Percentiles rank a stretch among this genome's conserved stretches.
phyloP scores from a whole-genome alignment of 30 jellyfish, hydroid and myxozoan genomes.

The Cassiopea andromeda region DNA sequence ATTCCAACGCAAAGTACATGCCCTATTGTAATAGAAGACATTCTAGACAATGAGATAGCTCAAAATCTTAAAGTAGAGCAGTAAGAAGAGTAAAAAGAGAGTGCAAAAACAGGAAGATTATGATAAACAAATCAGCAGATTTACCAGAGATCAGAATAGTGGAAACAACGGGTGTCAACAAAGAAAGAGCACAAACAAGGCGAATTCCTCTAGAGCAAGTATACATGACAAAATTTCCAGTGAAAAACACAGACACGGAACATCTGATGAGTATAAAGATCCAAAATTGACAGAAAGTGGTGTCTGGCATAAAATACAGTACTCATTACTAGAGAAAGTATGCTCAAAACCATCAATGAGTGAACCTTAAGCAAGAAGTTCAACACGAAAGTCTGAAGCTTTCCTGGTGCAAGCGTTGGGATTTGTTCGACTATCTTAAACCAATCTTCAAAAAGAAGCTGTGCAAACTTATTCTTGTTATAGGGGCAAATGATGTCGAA shows the following conservation, averaged over 20 bases:
- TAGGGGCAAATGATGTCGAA: conserved; percentile 6
- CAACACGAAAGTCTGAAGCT: not conserved
- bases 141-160: not conserved
- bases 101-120: not conserved
- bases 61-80: not conserved
- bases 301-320: not conserved
- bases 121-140: not conserved
- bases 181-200: not conserved
- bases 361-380: not conserved
- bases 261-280: not conserved
- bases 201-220: conserved; percentile 1
- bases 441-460: not conserved
- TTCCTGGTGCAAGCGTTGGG: conserved; percentile 2
- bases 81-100: not conserved
- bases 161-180: not conserved
- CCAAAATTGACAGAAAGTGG: not conserved
- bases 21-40: not conserved
- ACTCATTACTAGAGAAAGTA: not conserved
- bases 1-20: not conserved
- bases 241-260: not conserved
- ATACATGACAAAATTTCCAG: not conserved
- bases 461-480: not conserved
- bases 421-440: not conserved
- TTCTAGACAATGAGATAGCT: not conserved
- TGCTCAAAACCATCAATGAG: conserved; percentile 6